Base-by-base conservation (phyloP, 2,888 invertebrate genomes). In the Euclidia mi region DNA sequence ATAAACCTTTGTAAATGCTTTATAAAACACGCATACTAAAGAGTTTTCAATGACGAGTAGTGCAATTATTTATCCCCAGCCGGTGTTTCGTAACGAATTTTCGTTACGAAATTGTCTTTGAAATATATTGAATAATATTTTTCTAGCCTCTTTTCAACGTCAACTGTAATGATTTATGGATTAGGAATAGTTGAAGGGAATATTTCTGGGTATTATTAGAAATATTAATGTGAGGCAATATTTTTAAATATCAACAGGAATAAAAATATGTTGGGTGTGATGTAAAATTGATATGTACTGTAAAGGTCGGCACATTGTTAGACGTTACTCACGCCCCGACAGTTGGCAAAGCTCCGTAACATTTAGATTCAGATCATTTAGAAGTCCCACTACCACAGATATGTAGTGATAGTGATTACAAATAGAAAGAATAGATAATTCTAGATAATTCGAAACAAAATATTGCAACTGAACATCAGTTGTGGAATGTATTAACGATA, bases 321-420 rank as follows among this genome's bases (percentile, higher is more conserved):
- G 77, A 77, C 53, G 74, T 79, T 76, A 80, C 81, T 81, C 78
- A 79, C 69, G 67, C 67, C 75, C 72, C 78, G 77, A 82, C 79
- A 84, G 81, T 91, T 92, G 91, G 91, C 91, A 92, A 71, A 82
- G 87, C 65, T 88, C 71, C 81, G 81, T 82, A 80, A 73, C 85
- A 85, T 86, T 85, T 84, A 79, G 85, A 84, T 81, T 80, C 81
- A 78, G 76, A 81, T 83, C 85, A 86, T 84, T 84, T 79, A 83
- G 67, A 71, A 76, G 79, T 79, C 78, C 73, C 74, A 80, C 82
- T 71, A 71, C 76, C 74, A 65, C 72, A 78, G 76, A 85, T 79
- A 79, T 65, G 71, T 67, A 69, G 38, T 71, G 65, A 61, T 72
- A 66, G 73, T 73, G 75, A 77, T 80, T 80, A 73, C 74, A 85